Base-by-base conservation (phyloP, 2,797 vertebrate genomes). In the Oreochromis grahami region DNA sequence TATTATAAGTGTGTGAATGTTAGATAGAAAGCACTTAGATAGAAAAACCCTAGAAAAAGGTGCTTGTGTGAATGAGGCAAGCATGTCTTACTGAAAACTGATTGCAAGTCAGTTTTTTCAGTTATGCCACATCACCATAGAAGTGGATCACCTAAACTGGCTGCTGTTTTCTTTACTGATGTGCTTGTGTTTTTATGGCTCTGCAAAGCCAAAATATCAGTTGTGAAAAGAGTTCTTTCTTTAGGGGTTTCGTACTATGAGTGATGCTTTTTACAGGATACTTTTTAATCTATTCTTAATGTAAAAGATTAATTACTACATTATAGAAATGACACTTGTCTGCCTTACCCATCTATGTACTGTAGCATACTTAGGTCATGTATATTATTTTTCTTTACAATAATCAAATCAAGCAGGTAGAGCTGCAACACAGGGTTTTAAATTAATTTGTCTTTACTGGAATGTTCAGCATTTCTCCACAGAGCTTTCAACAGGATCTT, bases 331-430 rank as follows among this genome's bases (percentile, higher is more conserved):
- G 17, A 43, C 14, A 26, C 65, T 70, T 17, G 26, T 76, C 72
- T 83, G 41, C 82, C 32, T 24, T 36, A 51, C 74, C 78, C 50
- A 21, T 78, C 76, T 84, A 78, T 82, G 43, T 78, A 74, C 60
- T 74, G 72, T 41, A 48, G 48, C 72, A 78, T 85, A 81, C 79
- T 63, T 78, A 68, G 50, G 26, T 60, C 81, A 26, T 70, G 80
- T 78, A 53, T 9, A 86, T 91, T 85, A 17, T 45, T 88, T 77
- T 41, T 56, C 10, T 9, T 87, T 86, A 70, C 88, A 90, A 81
- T 1, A 29, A 81, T 86, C 45, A 84, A 84, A 81, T 65, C 45
- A 83, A 86, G 79, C 53, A 77, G 74, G 58, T 10, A 2, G 17
- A 55, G 82, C 65, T 32, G 63, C 70, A 32, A 26, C 56, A 2